These are phyloP conservation scores for Sinocyclocheilus maitianheensis DNA, from an alignment of 2,113 vertebrate species.

Conservation along the genomic window DNA sequence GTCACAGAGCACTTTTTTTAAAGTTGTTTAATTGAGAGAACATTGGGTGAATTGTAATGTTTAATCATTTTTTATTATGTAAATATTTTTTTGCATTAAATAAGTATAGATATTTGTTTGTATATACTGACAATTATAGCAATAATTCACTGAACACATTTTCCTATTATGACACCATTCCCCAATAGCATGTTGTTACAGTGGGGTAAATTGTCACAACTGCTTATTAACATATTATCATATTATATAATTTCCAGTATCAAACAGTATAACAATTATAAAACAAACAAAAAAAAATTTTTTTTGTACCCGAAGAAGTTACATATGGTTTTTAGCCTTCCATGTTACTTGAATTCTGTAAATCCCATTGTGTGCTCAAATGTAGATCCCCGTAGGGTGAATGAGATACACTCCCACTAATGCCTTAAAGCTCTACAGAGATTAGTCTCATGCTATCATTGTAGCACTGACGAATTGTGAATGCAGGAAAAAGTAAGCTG, in stretches of 20 bases:
- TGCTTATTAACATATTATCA: neutral
- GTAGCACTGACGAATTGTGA: conserved; percentile 2
- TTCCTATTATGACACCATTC: neutral
- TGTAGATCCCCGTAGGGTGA: neutral
- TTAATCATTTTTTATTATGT: too few relatives aligned
- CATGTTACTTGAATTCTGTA: neutral
- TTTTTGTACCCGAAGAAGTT: neutral
- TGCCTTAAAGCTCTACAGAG: neutral
- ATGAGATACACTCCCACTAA: neutral
- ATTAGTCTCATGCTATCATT: neutral
- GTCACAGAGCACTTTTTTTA: too few relatives aligned
- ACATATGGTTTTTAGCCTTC: neutral
- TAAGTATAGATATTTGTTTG: too few relatives aligned
- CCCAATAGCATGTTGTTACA: neutral
- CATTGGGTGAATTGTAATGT: too few relatives aligned
- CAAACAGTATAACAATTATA: neutral
- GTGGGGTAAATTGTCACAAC: neutral
- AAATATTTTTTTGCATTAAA: too few relatives aligned
- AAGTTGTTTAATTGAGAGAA: too few relatives aligned
- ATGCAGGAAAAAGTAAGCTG: neutral
- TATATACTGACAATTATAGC: too few relatives aligned
- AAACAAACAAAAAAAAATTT: neutral
- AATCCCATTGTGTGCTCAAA: conserved; percentile 1
- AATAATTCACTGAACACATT: too few relatives aligned
- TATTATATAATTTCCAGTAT: neutral